Evolutionary conservation across 1,140 invertebrate genomes (phyloP).

Genomic region (Monomorium pharaonis): DNA sequence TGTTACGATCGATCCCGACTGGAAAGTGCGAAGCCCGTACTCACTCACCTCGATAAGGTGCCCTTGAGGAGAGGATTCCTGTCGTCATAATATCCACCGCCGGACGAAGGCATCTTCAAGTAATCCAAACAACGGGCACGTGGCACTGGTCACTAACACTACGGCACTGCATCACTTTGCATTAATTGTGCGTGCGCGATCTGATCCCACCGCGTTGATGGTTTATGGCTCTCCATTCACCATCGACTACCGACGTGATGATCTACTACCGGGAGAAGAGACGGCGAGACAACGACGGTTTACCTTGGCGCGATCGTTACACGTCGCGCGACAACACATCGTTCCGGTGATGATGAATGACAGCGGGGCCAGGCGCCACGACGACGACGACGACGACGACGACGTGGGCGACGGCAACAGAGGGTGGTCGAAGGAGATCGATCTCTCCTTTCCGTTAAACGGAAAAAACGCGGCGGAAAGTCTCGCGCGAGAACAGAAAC

Average conservation of each 20-base stretch:
- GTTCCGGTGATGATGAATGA: constrained; percentile 21
- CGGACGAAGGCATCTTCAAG: constrained; percentile 83
- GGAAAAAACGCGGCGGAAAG: not conserved
- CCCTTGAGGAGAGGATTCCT: constrained; percentile 86
- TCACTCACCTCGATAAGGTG: constrained; percentile 84
- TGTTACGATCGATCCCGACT: not conserved
- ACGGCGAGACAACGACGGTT: no score
- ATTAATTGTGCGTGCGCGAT: constrained; percentile 75
- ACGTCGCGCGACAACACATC: constrained; percentile 54
- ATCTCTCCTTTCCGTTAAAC: not conserved
- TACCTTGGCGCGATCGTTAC: constrained; percentile 49
- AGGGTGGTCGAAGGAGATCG: not conserved
- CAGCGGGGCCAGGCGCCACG: not conserved
- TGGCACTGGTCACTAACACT: constrained; percentile 81
- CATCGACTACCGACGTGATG: no score
- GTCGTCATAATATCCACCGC: constrained; percentile 84
- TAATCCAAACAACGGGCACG: constrained; percentile 83
- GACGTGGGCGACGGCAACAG: not conserved
- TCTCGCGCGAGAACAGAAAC: not conserved
- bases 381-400: not conserved
- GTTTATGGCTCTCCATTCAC: constrained; percentile 83
- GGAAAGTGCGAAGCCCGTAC: constrained; percentile 36
- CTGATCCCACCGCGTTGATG: constrained; percentile 65
- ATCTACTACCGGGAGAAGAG: not conserved
- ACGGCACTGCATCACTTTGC: constrained; percentile 84